Conservation (phyloP, 1,140 invertebrate genomes). For the Aphelinus certus region DNA sequence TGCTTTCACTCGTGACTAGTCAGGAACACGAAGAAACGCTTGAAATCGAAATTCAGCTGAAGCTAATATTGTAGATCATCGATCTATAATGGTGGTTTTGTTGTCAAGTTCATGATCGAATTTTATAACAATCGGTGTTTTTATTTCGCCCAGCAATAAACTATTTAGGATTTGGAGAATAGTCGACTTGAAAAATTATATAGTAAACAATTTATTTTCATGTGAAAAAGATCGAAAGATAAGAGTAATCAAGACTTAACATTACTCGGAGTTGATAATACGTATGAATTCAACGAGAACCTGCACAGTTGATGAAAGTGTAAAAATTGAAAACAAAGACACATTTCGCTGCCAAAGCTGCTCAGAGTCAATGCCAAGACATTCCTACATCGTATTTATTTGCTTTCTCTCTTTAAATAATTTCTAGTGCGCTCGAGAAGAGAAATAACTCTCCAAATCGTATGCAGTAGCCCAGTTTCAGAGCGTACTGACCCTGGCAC, state of each 20-base stretch:
- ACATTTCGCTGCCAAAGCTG: slow-evolving; percentile 18
- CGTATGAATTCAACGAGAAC: neutral
- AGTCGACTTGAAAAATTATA: no score
- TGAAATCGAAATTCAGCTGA: slow-evolving; percentile 25
- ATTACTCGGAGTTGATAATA: no score
- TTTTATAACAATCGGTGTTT: no score
- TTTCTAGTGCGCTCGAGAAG: neutral
- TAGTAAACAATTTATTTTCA: no score
- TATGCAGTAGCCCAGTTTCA: slow-evolving; percentile 25
- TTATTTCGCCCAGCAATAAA: no score
- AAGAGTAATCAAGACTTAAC: no score
- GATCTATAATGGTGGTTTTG: slow-evolving; percentile 10
- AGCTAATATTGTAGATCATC: neutral
- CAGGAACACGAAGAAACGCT: neutral
- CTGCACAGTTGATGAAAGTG: neutral
- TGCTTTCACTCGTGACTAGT: slow-evolving; percentile 16
- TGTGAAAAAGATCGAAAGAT: no score
- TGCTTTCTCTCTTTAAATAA: slow-evolving; percentile 32
- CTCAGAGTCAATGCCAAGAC: slow-evolving; percentile 22
- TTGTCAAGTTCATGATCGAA: neutral
- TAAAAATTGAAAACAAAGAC: slow-evolving; percentile 10
- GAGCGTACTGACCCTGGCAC: slow-evolving; percentile 21
- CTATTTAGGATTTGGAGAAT: no score
- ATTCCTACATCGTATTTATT: slow-evolving; percentile 9
- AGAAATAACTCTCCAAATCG: slow-evolving; percentile 31